Evolutionary conservation across 35 echinoderm and acorn worm genomes (phyloP).

Genomic region (Ophiothrix spiculata): DNA sequence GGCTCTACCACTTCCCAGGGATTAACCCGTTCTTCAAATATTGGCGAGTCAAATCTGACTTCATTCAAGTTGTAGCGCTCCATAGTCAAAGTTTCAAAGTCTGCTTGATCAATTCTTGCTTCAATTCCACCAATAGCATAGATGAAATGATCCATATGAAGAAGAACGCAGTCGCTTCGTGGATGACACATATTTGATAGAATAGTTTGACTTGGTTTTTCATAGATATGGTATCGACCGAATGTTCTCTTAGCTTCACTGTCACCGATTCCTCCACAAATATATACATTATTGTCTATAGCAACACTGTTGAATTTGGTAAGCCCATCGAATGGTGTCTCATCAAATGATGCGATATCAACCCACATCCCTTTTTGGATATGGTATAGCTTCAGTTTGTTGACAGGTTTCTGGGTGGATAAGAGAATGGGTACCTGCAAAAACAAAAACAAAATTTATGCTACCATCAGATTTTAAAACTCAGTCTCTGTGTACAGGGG

Average conservation of each 20-base stretch:
- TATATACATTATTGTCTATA: background rate
- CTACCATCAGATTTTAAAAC: too few species aligned
- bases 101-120: background rate
- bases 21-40: background rate
- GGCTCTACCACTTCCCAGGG: background rate
- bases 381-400: background rate
- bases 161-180: background rate
- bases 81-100: background rate
- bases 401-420: background rate
- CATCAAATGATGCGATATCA: background rate
- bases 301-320: background rate
- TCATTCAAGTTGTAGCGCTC: background rate
- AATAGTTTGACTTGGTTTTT: background rate
- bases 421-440: background rate
- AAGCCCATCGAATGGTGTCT: background rate
- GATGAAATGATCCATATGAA: background rate
- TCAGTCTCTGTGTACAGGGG: too few species aligned
- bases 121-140: background rate
- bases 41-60: background rate
- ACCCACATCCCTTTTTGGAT: background rate
- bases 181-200: background rate
- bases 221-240: background rate
- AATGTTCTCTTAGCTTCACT: background rate
- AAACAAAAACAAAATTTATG: background rate
- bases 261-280: background rate